These are phyloP conservation scores for Phyto melanocephala DNA, from an alignment of 2,888 invertebrate species.

Conservation along the genomic window DNA sequence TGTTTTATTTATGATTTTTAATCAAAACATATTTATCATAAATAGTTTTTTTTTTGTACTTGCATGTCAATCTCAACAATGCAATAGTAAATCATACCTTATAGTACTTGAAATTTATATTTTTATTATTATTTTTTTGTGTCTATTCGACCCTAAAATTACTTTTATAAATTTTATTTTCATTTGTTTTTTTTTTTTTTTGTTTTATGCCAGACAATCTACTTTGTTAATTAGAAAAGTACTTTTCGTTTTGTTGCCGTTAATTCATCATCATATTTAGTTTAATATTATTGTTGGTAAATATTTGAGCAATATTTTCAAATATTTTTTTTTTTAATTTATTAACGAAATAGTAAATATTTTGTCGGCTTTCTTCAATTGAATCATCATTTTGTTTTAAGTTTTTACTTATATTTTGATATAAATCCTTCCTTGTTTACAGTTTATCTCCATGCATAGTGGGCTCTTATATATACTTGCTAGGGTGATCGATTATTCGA, in stretches of 20 bases:
- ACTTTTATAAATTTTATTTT: not conserved
- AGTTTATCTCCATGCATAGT: not conserved
- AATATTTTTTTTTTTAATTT: too few relatives aligned
- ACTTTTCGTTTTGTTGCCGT: not conserved
- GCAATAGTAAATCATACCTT: not conserved
- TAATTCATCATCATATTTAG: not conserved
- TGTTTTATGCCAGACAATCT: not conserved
- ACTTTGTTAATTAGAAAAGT: not conserved
- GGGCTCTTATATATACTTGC: too few relatives aligned
- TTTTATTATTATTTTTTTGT: not conserved
- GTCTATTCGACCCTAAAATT: not conserved
- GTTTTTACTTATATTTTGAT: too few relatives aligned
- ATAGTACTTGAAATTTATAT: slow-evolving; percentile 23
- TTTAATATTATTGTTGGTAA: not conserved
- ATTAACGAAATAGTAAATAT: too few relatives aligned
- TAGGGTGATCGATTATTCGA: too few relatives aligned
- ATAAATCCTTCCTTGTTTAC: not conserved
- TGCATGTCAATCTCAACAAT: not conserved
- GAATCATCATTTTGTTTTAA: too few relatives aligned
- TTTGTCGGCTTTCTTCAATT: too few relatives aligned
- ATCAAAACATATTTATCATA: slow-evolving; percentile 28
- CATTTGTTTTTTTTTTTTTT: not conserved
- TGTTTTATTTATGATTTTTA: not conserved
- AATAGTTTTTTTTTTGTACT: not conserved
- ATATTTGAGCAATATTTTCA: too few relatives aligned